Conservation (phyloP, 2,888 invertebrate species). For the Chrysolina haemoptera region DNA sequence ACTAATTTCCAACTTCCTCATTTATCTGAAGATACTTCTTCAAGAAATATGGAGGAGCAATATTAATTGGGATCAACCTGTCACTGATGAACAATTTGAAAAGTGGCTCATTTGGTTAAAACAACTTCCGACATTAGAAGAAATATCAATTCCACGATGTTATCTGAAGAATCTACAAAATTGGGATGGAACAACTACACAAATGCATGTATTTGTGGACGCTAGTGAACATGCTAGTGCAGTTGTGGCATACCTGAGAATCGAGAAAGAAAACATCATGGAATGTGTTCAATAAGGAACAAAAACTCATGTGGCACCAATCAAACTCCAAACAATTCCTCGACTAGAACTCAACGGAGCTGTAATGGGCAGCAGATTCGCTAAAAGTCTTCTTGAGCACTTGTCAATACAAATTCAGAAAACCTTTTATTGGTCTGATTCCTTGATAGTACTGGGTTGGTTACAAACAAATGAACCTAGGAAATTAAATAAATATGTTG, state of each 20-base stretch:
- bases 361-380: conserved; percentile 45
- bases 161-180: conserved; percentile 30
- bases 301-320: conserved; percentile 53
- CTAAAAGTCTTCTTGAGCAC: conserved; percentile 36
- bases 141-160: conserved; percentile 49
- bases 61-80: conserved; percentile 43
- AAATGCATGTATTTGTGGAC: conserved; percentile 37
- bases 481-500: conserved; percentile 54
- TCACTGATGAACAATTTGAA: conserved; percentile 42
- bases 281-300: conserved; percentile 39
- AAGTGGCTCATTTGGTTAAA: conserved; percentile 51
- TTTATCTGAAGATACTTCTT: conserved; percentile 41
- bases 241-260: conserved; percentile 50
- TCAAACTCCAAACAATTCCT: conserved; percentile 51
- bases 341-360: conserved; percentile 53
- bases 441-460: conserved; percentile 54
- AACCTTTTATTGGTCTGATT: conserved; percentile 55
- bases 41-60: too few species aligned
- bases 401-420: conserved; percentile 38
- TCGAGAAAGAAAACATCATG: not conserved
- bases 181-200: conserved; percentile 1
- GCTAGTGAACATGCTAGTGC: conserved; percentile 52
- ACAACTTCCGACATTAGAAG: conserved; percentile 44
- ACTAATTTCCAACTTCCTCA: conserved; percentile 42
- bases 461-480: conserved; percentile 49